Percentiles rank a stretch among this genome's conserved stretches.
phyloP scores from a whole-genome alignment of 2,113 vertebrate species.

The Thalassarche chlororhynchos region DNA sequence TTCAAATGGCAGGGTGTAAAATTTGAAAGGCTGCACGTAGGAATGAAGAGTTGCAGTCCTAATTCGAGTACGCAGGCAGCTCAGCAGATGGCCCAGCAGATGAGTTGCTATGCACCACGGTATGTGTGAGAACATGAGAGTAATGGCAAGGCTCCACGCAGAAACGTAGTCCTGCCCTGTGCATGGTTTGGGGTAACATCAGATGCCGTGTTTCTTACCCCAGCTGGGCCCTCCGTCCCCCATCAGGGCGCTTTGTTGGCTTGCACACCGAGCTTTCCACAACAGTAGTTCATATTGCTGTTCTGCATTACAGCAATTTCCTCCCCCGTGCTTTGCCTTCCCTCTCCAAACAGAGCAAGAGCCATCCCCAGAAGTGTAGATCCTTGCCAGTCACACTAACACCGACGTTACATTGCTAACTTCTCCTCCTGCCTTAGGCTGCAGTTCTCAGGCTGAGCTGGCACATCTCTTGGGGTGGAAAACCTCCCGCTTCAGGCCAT shows the following conservation, averaged over 20 bases:
- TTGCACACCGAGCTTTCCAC: background rate
- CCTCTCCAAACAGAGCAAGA: background rate
- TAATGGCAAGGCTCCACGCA: background rate
- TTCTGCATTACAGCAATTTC: background rate
- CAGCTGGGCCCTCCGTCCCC: background rate
- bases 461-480: rapidly evolving
- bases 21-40: background rate
- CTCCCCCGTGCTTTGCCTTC: background rate
- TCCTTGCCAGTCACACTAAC: background rate
- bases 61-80: background rate
- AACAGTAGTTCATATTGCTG: background rate
- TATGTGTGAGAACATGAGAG: background rate
- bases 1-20: background rate
- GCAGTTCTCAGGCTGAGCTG: background rate
- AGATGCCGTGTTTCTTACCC: background rate
- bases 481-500: rapidly evolving
- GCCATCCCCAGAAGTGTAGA: background rate
- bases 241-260: background rate
- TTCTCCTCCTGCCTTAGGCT: background rate
- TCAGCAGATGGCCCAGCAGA: conserved; percentile 55
- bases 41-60: background rate
- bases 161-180: background rate
- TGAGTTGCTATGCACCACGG: background rate
- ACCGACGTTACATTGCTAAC: rapidly evolving
- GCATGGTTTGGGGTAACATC: rapidly evolving